These are phyloP conservation scores for Nibea albiflora DNA, from an alignment of 2,113 vertebrate species.

Conservation along the genomic window DNA sequence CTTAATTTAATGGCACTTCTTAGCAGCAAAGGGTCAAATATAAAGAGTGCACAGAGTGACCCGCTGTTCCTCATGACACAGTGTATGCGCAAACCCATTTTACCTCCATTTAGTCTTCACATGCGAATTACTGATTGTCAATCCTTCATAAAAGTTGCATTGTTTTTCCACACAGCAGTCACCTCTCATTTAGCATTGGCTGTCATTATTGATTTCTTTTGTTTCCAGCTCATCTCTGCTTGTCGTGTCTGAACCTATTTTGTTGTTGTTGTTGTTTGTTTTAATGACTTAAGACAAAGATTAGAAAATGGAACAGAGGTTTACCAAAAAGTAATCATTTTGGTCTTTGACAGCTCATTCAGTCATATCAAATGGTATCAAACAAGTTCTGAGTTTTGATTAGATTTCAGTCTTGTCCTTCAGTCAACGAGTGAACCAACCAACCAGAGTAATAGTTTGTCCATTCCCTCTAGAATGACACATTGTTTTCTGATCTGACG, in stretches of 20 bases:
- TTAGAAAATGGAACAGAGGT: constrained; percentile 30
- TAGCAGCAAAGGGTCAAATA: constrained; percentile 27
- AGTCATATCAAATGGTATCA: neutral
- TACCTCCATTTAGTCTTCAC: constrained; percentile 33
- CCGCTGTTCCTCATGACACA: neutral
- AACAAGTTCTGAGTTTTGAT: constrained; percentile 8
- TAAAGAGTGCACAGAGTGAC: constrained; percentile 6
- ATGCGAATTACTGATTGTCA: constrained; percentile 40
- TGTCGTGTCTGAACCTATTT: constrained; percentile 29
- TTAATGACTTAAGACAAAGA: constrained; percentile 54
- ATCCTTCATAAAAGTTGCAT: constrained; percentile 46
- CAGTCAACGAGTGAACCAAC: too few species aligned
- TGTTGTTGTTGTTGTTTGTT: constrained; percentile 14
- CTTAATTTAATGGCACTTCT: constrained; percentile 39
- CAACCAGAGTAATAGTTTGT: neutral
- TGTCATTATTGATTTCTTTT: constrained; percentile 59
- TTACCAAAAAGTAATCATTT: constrained; percentile 14
- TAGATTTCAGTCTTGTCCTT: neutral
- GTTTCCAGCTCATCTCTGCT: constrained; percentile 14
- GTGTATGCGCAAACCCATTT: constrained; percentile 13
- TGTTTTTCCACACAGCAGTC: constrained; percentile 53
- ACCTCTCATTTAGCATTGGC: constrained; percentile 49
- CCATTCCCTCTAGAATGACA: neutral
- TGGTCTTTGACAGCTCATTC: constrained; percentile 23
- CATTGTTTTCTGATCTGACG: neutral